These are phyloP conservation scores for Varanus salvator DNA, from an alignment of 2,113 vertebrate genomes.

Conservation along the genomic window DNA sequence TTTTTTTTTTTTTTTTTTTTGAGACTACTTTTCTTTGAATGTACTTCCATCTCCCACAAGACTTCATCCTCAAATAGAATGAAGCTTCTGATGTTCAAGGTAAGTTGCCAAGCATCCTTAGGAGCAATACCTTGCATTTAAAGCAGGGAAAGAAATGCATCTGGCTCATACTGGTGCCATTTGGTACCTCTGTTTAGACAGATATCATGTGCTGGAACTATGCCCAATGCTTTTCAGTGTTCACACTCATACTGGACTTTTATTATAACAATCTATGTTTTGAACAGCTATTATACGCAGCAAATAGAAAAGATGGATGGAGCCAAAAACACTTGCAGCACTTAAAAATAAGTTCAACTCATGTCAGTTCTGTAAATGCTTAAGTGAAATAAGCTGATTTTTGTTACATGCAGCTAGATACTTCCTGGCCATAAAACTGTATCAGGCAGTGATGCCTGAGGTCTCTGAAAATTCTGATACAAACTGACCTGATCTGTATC, in stretches of 20 bases:
- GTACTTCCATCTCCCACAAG: conserved; percentile 12
- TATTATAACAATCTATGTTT: background rate
- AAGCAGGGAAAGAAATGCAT: conserved; percentile 20
- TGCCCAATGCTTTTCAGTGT: background rate
- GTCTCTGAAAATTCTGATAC: too few relatives aligned
- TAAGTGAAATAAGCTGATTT: conserved; percentile 47
- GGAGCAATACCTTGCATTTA: conserved; percentile 15
- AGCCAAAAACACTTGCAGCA: conserved; percentile 8
- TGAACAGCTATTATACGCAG: conserved; percentile 8
- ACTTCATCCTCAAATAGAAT: background rate
- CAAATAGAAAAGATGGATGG: conserved; percentile 36
- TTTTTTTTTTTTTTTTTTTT: background rate
- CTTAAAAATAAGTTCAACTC: too few relatives aligned
- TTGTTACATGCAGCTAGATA: background rate
- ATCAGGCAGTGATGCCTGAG: too few relatives aligned
- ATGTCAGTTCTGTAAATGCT: background rate
- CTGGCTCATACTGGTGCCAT: background rate
- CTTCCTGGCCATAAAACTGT: too few relatives aligned
- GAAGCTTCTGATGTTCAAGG: conserved; percentile 7
- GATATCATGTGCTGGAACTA: conserved; percentile 28
- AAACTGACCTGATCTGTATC: too few relatives aligned
- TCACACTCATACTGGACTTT: background rate
- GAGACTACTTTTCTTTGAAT: conserved; percentile 9
- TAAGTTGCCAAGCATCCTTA: conserved; percentile 12
- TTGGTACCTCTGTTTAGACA: background rate